Base-by-base conservation (phyloP, 2,797 vertebrate species). In the Antennarius maculatus region DNA sequence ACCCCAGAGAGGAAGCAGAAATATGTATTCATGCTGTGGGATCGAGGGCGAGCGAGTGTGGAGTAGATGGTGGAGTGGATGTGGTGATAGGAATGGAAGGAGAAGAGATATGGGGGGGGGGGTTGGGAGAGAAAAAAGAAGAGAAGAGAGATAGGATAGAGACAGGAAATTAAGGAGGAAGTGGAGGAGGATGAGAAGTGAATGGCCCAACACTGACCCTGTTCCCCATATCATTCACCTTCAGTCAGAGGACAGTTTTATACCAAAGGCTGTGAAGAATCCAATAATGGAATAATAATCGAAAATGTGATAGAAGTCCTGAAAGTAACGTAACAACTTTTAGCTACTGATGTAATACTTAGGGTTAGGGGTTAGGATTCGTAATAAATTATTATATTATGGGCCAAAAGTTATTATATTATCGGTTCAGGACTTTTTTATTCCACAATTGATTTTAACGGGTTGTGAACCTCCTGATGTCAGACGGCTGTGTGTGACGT, bases 201-300 rank as follows among this genome's bases (percentile, higher is more conserved):
- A 42, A 69, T 69, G 49, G 56, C 61, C 66, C 53, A 62, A 43
- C 42, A 41, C 6, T 64, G 69, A 87, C 71, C 81, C 72, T 18
- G 16, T 77, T 61, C 64, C 74, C 70, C 70, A 72, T 77, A 69
- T 79, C 62, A 86, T 88, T 89, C 85, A 90, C 86, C 88, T 91
- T 88, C 71, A 76, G 80, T 61, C 69, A 62, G 39, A 67, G 43
- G 52, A 45, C 80, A 65, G 69, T 29, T 47, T 64, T 58, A 45
- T 1, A 48, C 49, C 17, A 6, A 17, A 63, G 71, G 73, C 23
- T 23, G 23, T 23, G 23, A 23, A 23, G 23, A 23, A 23, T 23
- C 23, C 23, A 23, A 23, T 23, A 23, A 23, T 23, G 23, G 23
- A 23, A 23, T 23, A 23, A 23, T 23, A 23, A 23, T 23, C 1